phyloP scores from a whole-genome alignment of 2,797 vertebrate genomes.

The Florisuga fusca region DNA sequence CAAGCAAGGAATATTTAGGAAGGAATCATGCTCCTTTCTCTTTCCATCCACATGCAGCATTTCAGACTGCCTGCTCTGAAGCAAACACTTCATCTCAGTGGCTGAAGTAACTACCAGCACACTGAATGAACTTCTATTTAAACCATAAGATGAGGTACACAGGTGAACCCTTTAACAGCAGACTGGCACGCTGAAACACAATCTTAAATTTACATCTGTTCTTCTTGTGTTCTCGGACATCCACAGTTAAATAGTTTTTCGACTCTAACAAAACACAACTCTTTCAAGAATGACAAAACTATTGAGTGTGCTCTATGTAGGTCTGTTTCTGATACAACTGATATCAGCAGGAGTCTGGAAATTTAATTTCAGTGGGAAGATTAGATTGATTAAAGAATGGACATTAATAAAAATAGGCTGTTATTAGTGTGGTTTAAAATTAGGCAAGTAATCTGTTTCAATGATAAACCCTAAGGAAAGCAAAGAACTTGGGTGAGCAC shows the following conservation, averaged over 20 bases:
- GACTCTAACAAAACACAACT: background rate
- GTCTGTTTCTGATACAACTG: background rate
- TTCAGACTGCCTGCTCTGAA: background rate
- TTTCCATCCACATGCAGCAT: background rate
- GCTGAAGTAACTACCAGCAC: background rate
- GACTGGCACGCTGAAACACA: background rate
- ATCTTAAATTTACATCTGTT: background rate
- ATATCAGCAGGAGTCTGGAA: background rate
- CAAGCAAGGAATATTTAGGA: constrained; percentile 32
- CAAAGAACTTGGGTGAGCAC: background rate
- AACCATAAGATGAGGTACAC: background rate
- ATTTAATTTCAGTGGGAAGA: background rate
- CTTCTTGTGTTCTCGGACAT: background rate
- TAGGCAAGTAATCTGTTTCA: background rate
- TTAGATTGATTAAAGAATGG: background rate
- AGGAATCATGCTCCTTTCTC: constrained; percentile 30
- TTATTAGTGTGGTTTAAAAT: background rate
- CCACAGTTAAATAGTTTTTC: background rate
- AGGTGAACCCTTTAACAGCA: background rate
- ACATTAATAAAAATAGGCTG: background rate
- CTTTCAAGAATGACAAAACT: background rate
- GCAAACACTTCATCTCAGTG: background rate
- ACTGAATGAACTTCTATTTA: background rate
- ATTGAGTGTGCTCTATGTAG: background rate
- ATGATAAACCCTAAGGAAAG: background rate